phyloP scores from a whole-genome alignment of 2,888 invertebrate species.

The Lasioglossum leucozonium region DNA sequence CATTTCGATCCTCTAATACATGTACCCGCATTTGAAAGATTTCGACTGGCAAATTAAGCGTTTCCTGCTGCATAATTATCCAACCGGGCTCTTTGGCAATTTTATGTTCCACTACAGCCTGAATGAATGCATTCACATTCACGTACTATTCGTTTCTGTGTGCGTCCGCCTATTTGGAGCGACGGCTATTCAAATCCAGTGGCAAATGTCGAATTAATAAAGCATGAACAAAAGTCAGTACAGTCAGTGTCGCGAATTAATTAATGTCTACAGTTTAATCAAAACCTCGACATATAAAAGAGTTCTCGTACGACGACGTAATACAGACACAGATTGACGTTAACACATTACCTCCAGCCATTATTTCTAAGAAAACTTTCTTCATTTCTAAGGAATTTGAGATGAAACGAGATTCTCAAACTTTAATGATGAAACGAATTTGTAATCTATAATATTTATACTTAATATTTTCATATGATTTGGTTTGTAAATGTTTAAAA shows the following conservation, averaged over 20 bases:
- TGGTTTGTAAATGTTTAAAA: no score
- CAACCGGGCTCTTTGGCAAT: not conserved
- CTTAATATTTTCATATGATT: no score
- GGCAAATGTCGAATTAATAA: slow-evolving; percentile 9
- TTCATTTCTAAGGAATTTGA: no score
- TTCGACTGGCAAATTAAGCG: not conserved
- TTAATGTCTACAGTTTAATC: slow-evolving; percentile 17
- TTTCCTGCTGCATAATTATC: not conserved
- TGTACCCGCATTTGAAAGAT: not conserved
- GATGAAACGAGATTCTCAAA: no score
- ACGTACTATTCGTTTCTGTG: not conserved
- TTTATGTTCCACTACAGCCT: not conserved
- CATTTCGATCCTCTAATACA: not conserved
- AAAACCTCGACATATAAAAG: slow-evolving; percentile 5
- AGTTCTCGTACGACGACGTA: not conserved
- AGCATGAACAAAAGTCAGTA: slow-evolving; percentile 1
- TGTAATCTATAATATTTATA: no score
- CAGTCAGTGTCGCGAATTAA: slow-evolving; percentile 15
- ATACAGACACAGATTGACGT: slow-evolving; percentile 4
- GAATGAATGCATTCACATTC: not conserved
- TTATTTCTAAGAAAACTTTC: no score
- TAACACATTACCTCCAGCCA: no score
- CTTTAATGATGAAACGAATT: no score
- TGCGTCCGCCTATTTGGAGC: not conserved
- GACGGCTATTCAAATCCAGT: not conserved